These are phyloP conservation scores for Sturnus vulgaris DNA, from an alignment of 2,113 vertebrate species.

Conservation along the genomic window DNA sequence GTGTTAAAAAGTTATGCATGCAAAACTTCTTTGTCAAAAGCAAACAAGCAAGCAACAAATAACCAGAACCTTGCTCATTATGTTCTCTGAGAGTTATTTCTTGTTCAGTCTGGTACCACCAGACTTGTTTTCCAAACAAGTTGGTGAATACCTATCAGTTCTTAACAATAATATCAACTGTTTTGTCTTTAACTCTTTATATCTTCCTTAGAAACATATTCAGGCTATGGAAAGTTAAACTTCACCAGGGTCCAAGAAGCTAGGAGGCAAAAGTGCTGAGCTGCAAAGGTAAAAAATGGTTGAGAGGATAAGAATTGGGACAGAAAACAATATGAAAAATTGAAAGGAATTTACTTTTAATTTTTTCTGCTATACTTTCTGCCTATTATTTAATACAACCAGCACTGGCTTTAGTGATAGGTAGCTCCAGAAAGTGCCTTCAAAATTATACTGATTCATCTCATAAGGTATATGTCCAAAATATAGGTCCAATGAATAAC, in stretches of 20 bases:
- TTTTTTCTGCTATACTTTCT: background rate
- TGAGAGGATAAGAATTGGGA: background rate
- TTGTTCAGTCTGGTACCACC: background rate
- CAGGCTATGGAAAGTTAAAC: background rate
- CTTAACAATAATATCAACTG: background rate
- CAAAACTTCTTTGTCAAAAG: background rate
- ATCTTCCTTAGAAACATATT: background rate
- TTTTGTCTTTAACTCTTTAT: background rate
- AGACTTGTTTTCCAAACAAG: background rate
- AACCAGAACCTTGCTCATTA: background rate
- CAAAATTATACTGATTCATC: background rate
- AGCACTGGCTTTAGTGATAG: background rate
- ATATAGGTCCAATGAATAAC: background rate
- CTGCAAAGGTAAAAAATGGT: background rate
- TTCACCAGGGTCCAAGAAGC: background rate
- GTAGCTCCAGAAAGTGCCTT: background rate
- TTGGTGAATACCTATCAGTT: background rate
- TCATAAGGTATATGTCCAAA: background rate
- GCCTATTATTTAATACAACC: background rate
- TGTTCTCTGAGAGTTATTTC: background rate
- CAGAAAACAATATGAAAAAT: background rate
- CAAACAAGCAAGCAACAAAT: background rate
- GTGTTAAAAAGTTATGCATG: background rate
- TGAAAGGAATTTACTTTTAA: rapidly evolving
- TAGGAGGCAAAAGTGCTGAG: background rate